Base-by-base conservation (phyloP, 30 jellyfish, hydroid and myxozoan species). In the Aurelia coerulea region DNA sequence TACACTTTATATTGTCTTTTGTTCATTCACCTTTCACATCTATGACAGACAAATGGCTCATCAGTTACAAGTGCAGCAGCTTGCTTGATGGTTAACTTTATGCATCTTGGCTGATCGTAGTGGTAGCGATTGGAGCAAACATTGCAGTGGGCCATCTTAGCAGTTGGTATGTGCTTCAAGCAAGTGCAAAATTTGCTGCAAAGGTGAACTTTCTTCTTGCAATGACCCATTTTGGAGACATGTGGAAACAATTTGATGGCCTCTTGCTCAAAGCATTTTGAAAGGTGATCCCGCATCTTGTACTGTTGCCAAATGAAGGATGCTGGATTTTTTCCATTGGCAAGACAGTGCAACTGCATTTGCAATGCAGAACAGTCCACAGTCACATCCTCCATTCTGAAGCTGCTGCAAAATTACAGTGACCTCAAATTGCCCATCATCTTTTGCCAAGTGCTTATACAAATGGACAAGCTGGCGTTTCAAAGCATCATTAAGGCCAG, bases 341-440 rank as follows among this genome's bases (percentile, higher is more conserved):
- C 87, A 33, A n/a, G n/a, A n/a, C n/a, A 76, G 63, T 33, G 87
- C 87, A 41, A 65, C 68, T n/a, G 89, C 80, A 41, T 79, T 79
- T 59, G 89, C 89, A 35, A 79, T 79, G 70, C 80, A 59, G 41
- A 4, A 79, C 78, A 65, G 54, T 59, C 89, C 89, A 79, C 89
- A 79, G 80, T 79, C 89, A 18, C 70, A 59, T n/a, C 54, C 89
- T 37, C 80, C 67, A 10, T 31, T 79, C 49, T 79, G 89, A 37
- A 18, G 67, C 80, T 79, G 89, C 54, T 60, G 89, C n/a, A 79
- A 32, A 42, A 65, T 42, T 8, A 79, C 89, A 15, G 63, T 42
- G 4, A 79, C 89, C 19, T 60, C 70, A n/a, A 79, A 42, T 6
- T 19, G 1, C 17, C 69, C 80, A 79, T 79, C 80, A 33, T 79